Evolutionary conservation across 2,888 invertebrate genomes (phyloP), one percentile per base, ranked within the genome.

Genomic region (Luperina testacea): DNA sequence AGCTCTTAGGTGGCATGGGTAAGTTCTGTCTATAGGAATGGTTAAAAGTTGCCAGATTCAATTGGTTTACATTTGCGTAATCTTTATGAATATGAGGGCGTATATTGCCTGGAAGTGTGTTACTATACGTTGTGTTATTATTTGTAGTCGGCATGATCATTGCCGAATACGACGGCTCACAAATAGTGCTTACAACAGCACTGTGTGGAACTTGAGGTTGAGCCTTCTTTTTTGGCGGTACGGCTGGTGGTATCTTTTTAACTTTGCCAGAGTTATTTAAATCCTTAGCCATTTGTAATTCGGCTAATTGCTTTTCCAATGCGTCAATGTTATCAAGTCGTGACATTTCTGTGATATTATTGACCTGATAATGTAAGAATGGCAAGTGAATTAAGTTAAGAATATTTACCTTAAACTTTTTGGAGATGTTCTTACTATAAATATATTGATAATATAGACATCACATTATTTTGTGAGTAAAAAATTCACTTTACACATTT

Each of bases 191-290:
- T 73, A 98, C 97, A 8, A 97, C 97, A 88, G 98, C 98, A 94
- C 98, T 98, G 91, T 98, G 98, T 82, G 98, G 98, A 90, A 98
- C 98, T 98, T 98, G 95, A 24, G 97, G 96, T 91, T 95, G 95
- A 82, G 95, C 98, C 93, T 97, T 98, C 86, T 98, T 98, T 93
- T 98, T 98, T 17, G 98, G 98, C 69, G 98, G 98, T 79, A 98
- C 98, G 76, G 98, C 98, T 84, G 98, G 98, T 85, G 98, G 98
- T 83, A 98, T 96, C 95, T 98, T 98, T 92, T 97, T 94, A 42
- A 93, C 88, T 92, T 94, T 93, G 79, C 90, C 92, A n/a, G 93
- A 84, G 65, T 90, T 90, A 89, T 91, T 93, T 71, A 90, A 82
- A 81, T 95, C 93, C 87, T 97, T 97, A 73, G 97, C 95, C 92